phyloP scores from a whole-genome alignment of 1,140 invertebrate genomes.

The Phenacoccus solenopsis region DNA sequence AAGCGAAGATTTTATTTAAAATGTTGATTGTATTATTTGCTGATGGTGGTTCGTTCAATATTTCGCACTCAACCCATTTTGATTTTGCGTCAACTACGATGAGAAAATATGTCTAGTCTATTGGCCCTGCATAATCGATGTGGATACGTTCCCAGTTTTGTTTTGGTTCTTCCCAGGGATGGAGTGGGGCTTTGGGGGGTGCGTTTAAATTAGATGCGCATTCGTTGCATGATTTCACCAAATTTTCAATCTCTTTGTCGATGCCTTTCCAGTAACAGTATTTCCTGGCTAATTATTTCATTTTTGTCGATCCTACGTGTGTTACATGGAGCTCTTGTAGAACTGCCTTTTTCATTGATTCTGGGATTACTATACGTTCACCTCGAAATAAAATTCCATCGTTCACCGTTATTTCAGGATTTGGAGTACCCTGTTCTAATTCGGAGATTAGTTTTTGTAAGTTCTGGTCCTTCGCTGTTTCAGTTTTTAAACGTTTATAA shows the following conservation, averaged over 20 bases:
- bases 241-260: constrained; percentile 26
- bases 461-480: too few species aligned
- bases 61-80: constrained; percentile 11
- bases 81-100: constrained; percentile 34
- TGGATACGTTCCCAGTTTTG: constrained; percentile 29
- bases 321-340: constrained; percentile 22
- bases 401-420: not conserved
- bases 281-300: constrained; percentile 30
- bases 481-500: too few species aligned
- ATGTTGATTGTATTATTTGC: not conserved
- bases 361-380: constrained; percentile 21
- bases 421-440: not conserved
- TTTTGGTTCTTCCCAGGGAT: constrained; percentile 27
- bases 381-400: constrained; percentile 20
- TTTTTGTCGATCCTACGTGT: constrained; percentile 29
- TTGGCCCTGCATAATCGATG: constrained; percentile 30
- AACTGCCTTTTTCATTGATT: not conserved
- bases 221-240: constrained; percentile 20
- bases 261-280: constrained; percentile 8
- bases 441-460: not conserved
- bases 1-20: not conserved
- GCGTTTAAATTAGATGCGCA: constrained; percentile 25
- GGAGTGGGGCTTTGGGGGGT: constrained; percentile 22
- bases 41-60: not conserved
- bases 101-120: constrained; percentile 32